phyloP scores from a whole-genome alignment of 2,888 invertebrate species.

The Eristalinus aeneus region DNA sequence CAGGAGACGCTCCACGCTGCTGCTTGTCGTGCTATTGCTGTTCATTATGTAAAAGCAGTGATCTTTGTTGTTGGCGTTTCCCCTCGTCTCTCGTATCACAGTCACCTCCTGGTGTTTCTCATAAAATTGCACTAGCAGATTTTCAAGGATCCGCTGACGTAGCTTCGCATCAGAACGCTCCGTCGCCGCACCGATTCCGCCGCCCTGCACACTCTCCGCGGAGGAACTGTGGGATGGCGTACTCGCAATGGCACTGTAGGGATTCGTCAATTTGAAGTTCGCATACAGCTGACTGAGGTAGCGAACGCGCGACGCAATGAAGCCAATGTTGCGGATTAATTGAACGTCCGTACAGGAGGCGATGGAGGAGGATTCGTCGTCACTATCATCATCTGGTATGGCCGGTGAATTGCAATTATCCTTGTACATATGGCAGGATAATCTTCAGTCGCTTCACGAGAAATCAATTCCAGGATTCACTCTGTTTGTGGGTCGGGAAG shows the following conservation, averaged over 20 bases:
- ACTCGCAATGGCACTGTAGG: conserved; percentile 76
- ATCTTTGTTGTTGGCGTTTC: conserved; percentile 58
- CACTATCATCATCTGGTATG: conserved; percentile 68
- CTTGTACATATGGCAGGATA: conserved; percentile 73
- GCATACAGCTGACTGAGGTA: conserved; percentile 77
- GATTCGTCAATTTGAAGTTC: conserved; percentile 77
- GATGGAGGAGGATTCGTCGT: conserved; percentile 66
- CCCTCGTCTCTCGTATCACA: conserved; percentile 74
- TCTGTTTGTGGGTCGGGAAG: neutral
- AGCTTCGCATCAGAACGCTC: conserved; percentile 53
- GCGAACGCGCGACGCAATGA: conserved; percentile 79
- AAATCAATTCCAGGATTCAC: conserved; percentile 27
- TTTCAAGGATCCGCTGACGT: conserved; percentile 75
- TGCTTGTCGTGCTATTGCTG: conserved; percentile 72
- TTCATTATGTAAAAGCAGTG: conserved; percentile 74
- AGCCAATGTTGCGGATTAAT: conserved; percentile 79
- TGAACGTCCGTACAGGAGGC: conserved; percentile 78
- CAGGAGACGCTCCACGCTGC: conserved; percentile 73
- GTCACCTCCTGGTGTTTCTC: conserved; percentile 78
- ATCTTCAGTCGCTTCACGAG: conserved; percentile 35
- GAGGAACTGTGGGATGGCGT: conserved; percentile 70
- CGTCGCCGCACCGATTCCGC: neutral
- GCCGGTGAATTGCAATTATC: conserved; percentile 70
- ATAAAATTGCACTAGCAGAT: conserved; percentile 79
- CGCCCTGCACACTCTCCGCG: conserved; percentile 54